A percentile compares a stretch with the other conserved stretches of the same genome.
phyloP scores from a whole-genome alignment of 1,140 invertebrate species.

The Venustaconcha ellipsiformis region DNA sequence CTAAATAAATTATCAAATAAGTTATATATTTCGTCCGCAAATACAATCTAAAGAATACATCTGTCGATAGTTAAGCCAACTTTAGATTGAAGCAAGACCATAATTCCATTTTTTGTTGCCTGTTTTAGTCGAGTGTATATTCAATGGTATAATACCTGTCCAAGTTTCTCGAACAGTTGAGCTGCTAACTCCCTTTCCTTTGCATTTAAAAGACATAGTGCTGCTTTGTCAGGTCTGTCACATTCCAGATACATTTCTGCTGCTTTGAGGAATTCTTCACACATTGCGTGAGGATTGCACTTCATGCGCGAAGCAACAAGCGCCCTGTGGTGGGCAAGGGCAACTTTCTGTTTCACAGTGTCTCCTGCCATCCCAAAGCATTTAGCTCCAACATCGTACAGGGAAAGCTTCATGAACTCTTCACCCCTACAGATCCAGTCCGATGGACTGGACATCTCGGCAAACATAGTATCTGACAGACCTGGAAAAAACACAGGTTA shows the following conservation, averaged over 20 bases:
- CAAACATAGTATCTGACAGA: conserved; percentile 50
- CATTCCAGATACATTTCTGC: conserved; percentile 54
- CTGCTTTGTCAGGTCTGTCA: conserved; percentile 43
- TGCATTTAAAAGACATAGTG: conserved; percentile 56
- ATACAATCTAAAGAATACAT: no score
- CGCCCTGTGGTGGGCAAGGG: conserved; percentile 54
- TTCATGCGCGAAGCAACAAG: conserved; percentile 38
- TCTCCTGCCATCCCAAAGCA: conserved; percentile 50
- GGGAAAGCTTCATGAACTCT: conserved; percentile 53
- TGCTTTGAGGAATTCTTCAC: conserved; percentile 51
- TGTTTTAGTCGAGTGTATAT: no score
- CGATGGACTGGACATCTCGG: conserved; percentile 49
- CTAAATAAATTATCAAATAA: no score
- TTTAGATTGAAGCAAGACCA: no score
- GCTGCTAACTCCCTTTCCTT: conserved; percentile 49
- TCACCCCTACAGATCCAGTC: conserved; percentile 59
- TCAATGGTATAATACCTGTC: conserved; percentile 35
- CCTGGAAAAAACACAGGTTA: conserved; percentile 13
- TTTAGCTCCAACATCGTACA: conserved; percentile 61
- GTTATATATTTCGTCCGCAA: no score
- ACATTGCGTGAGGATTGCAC: conserved; percentile 45
- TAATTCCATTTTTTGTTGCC: no score
- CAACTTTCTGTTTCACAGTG: conserved; percentile 44
- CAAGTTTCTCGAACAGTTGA: conserved; percentile 53
- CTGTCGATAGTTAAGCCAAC: no score